phyloP scores from a whole-genome alignment of 2,888 invertebrate species.

The Tipula unca region DNA sequence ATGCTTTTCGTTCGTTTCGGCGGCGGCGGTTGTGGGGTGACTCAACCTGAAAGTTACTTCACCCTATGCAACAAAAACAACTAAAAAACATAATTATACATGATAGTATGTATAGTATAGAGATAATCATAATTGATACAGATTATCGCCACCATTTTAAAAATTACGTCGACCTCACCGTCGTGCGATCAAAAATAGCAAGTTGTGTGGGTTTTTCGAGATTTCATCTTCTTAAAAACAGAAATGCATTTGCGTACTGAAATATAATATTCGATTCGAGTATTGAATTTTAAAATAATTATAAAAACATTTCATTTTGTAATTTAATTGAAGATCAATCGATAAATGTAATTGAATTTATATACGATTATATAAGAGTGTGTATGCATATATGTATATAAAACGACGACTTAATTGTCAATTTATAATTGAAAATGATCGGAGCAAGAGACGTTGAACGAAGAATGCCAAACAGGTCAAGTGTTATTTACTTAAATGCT shows the following conservation, averaged over 20 bases:
- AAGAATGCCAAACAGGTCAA: neutral
- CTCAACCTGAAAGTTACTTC: neutral
- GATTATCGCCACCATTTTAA: neutral
- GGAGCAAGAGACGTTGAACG: neutral
- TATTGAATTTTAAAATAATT: neutral
- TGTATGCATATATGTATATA: neutral
- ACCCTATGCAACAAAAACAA: neutral
- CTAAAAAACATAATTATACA: neutral
- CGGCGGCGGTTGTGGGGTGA: neutral
- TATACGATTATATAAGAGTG: neutral
- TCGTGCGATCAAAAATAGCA: neutral
- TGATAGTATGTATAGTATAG: neutral
- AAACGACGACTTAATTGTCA: neutral
- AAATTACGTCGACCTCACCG: neutral
- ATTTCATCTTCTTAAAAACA: neutral
- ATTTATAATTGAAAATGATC: neutral
- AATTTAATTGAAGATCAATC: neutral
- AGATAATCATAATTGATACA: neutral
- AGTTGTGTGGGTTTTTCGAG: neutral
- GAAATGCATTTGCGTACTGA: neutral
- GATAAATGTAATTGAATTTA: neutral
- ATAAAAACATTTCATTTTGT: neutral
- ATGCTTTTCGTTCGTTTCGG: neutral
- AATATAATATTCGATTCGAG: neutral
- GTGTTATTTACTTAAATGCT: neutral